These are phyloP conservation scores for Silurus glanis DNA, from an alignment of 2,113 vertebrate species.

Conservation along the genomic window DNA sequence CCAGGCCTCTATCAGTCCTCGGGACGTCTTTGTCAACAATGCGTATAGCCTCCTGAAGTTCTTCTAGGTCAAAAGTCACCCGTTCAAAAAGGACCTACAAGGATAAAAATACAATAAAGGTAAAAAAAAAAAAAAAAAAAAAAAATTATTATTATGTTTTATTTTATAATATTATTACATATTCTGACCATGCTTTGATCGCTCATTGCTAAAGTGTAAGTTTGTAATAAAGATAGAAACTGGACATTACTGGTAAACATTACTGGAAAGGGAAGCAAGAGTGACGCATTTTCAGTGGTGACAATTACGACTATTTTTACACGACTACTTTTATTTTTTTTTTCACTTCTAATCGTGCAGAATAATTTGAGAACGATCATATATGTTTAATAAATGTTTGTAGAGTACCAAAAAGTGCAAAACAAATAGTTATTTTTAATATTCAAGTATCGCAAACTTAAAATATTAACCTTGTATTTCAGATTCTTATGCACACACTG, in stretches of 20 bases:
- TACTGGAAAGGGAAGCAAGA: neutral
- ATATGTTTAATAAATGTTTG: neutral
- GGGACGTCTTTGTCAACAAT: constrained; percentile 80
- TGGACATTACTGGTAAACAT: neutral
- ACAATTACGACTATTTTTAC: no score
- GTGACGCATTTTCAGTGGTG: neutral
- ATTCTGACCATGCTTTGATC: neutral
- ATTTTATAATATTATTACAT: no score
- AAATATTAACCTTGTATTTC: neutral
- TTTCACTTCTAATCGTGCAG: neutral
- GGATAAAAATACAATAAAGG: constrained; percentile 5
- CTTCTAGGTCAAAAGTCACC: constrained; percentile 64
- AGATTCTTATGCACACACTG: neutral
- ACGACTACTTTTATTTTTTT: neutral
- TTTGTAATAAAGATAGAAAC: neutral
- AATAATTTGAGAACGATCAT: neutral
- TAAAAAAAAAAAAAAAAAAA: neutral
- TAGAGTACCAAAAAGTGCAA: neutral
- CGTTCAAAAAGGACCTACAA: constrained; percentile 72
- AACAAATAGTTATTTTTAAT: neutral
- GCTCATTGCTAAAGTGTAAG: neutral
- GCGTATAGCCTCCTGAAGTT: constrained; percentile 73
- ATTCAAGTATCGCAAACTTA: neutral
- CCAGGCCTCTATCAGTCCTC: constrained; percentile 73
- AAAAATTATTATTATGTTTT: neutral